These are phyloP conservation scores for Tiaroga cobitis DNA, from an alignment of 2,797 vertebrate genomes.

Conservation along the genomic window DNA sequence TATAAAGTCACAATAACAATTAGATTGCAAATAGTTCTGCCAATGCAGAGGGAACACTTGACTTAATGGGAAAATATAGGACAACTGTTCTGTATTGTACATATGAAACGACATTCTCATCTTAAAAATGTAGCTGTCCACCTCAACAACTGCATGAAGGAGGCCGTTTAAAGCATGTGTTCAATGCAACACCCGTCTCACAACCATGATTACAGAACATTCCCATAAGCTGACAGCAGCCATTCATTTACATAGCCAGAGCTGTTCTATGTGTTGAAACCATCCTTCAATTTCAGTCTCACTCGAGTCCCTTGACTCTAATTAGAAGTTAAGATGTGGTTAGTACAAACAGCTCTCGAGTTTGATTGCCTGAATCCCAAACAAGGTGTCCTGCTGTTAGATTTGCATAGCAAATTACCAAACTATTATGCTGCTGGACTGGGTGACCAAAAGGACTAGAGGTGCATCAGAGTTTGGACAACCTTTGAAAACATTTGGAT, in stretches of 20 bases:
- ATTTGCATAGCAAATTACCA: constrained; percentile 8
- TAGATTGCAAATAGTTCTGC: not conserved
- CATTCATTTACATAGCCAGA: constrained; percentile 17
- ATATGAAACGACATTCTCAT: not conserved
- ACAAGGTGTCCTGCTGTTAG: constrained; percentile 5
- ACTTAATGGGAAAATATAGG: not conserved
- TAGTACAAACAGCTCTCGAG: constrained; percentile 10
- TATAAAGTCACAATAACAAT: no score
- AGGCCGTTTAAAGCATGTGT: not conserved
- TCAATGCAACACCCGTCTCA: constrained; percentile 22
- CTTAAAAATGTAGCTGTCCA: not conserved
- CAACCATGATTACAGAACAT: not conserved
- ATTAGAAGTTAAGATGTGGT: constrained; percentile 28
- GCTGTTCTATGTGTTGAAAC: not conserved
- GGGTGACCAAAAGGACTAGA: not conserved
- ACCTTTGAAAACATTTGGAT: not conserved
- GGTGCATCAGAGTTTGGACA: not conserved
- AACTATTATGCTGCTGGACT: not conserved
- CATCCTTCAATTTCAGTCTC: constrained; percentile 1
- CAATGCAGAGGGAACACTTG: not conserved
- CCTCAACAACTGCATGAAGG: not conserved
- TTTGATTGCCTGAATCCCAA: constrained; percentile 27
- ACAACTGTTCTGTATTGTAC: not conserved
- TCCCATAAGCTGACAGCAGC: constrained; percentile 14
- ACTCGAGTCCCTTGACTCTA: not conserved